phyloP scores from a whole-genome alignment of 2,113 vertebrate genomes.

The Ctenodactylus gundi region DNA sequence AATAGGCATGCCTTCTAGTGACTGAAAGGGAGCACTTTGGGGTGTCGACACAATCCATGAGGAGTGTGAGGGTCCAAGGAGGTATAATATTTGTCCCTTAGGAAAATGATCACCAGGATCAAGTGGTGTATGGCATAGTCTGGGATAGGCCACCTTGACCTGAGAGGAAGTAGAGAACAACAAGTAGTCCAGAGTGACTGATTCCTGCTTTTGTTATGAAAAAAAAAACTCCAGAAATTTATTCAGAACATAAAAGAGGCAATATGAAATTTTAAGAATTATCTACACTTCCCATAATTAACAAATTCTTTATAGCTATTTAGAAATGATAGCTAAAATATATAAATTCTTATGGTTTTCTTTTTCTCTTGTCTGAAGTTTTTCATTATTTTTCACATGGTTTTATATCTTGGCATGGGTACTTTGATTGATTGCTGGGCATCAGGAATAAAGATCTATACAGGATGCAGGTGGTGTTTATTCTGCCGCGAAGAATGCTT shows the following conservation, averaged over 20 bases:
- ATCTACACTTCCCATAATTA: neutral
- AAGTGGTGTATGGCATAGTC: neutral
- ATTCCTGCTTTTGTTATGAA: neutral
- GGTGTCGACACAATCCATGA: neutral
- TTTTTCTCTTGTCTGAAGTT: neutral
- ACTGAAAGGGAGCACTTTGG: neutral
- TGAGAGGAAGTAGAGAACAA: neutral
- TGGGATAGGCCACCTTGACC: neutral
- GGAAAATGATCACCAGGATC: neutral
- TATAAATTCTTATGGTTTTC: neutral
- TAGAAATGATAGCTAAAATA: neutral
- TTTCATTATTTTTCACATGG: neutral
- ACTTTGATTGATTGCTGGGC: neutral
- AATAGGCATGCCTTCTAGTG: neutral
- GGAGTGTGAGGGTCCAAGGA: neutral
- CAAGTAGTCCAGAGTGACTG: neutral
- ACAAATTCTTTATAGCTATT: neutral
- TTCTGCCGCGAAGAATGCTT: neutral
- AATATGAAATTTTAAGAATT: neutral
- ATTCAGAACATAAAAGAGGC: neutral
- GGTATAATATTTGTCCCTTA: too few species aligned
- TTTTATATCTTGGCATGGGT: neutral
- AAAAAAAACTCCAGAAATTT: neutral
- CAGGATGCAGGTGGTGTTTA: neutral
- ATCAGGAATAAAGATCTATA: neutral